phyloP scores from a whole-genome alignment of 1,140 invertebrate genomes.

The Drosophila prosaltans region DNA sequence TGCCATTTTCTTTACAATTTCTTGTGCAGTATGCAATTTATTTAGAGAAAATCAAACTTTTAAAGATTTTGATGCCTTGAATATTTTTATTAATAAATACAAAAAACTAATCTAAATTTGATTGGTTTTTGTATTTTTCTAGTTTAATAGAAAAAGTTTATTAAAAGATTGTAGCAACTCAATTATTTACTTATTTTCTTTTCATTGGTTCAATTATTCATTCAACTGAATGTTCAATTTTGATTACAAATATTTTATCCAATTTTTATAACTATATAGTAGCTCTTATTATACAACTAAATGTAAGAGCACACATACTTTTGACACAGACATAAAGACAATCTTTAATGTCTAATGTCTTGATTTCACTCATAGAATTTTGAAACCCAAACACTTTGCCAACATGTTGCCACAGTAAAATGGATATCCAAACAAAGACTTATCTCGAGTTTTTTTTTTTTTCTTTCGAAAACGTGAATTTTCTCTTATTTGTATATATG shows the following conservation, averaged over 20 bases:
- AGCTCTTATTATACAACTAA: not conserved
- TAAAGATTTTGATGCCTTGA: too few species aligned
- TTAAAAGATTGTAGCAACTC: too few species aligned
- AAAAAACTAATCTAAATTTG: too few species aligned
- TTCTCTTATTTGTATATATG: conserved; percentile 41
- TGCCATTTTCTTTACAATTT: conserved; percentile 40
- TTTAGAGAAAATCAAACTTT: not conserved
- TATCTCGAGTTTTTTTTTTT: not conserved
- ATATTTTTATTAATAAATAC: too few species aligned
- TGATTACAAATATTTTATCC: too few species aligned
- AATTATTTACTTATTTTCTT: too few species aligned
- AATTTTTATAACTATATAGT: too few species aligned
- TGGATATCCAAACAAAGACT: conserved; percentile 4
- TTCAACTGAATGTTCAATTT: too few species aligned
- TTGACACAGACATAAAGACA: not conserved
- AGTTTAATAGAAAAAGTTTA: too few species aligned
- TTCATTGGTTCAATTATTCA: too few species aligned
- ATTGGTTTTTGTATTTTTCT: too few species aligned
- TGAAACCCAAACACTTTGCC: not conserved
- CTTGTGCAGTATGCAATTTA: not conserved
- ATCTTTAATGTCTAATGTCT: not conserved
- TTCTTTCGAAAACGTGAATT: conserved; percentile 9
- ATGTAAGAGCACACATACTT: not conserved
- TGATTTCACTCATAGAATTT: not conserved
- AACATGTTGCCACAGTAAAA: conserved; percentile 3